Conservation (phyloP, 2,888 invertebrate species). For the Clanis bilineata region DNA sequence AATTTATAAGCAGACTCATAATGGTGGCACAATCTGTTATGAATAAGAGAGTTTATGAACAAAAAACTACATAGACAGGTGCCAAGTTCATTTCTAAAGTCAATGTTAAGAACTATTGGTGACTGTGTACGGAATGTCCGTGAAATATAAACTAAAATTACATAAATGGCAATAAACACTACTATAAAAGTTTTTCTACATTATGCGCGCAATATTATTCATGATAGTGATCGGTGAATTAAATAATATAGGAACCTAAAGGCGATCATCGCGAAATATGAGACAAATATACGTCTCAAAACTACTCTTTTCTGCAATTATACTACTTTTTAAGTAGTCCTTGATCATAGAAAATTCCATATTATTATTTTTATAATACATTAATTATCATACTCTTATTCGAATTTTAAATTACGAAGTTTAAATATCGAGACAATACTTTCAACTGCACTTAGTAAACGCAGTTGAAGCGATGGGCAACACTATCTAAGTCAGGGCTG, state of each 20-base stretch:
- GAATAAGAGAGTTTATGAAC: not conserved
- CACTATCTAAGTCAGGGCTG: no score
- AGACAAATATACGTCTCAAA: no score
- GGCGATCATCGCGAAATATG: no score
- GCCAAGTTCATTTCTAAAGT: not conserved
- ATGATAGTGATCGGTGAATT: no score
- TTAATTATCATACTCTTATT: no score
- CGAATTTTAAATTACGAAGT: no score
- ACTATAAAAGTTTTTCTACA: not conserved
- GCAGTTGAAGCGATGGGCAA: not conserved
- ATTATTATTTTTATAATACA: no score
- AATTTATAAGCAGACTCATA: slow-evolving; percentile 1
- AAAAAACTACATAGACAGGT: not conserved
- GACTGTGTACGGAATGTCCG: not conserved
- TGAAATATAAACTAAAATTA: not conserved
- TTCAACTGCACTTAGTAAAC: not conserved
- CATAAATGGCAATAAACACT: not conserved
- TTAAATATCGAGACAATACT: not conserved
- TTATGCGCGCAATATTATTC: no score
- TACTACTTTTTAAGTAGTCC: no score
- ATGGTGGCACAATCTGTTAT: not conserved
- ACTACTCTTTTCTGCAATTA: no score
- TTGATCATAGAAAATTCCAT: no score
- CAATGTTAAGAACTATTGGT: not conserved
- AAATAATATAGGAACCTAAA: no score